Evolutionary conservation across 1,140 invertebrate species (phyloP).

Genomic region (Papilio polytes): DNA sequence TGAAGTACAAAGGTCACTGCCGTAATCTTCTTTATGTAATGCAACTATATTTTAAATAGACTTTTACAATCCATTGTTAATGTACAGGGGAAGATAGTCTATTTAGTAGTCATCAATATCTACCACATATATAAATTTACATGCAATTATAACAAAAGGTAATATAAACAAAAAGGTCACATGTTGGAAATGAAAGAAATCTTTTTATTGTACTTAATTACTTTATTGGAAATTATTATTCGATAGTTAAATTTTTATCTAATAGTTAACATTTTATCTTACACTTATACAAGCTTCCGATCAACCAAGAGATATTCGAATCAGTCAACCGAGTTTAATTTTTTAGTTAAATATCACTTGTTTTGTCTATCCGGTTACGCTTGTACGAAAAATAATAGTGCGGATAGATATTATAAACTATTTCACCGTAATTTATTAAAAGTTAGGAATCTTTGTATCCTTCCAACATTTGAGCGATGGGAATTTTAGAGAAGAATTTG

Average conservation of each 20-base stretch:
- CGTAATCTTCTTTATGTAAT: too few species aligned
- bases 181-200: too few species aligned
- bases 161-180: too few species aligned
- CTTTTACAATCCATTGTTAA: too few species aligned
- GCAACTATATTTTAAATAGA: too few species aligned
- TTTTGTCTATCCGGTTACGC: not conserved
- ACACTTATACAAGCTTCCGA: not conserved
- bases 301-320: not conserved
- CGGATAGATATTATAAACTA: constrained; percentile 7
- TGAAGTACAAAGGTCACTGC: too few species aligned
- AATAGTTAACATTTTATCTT: not conserved
- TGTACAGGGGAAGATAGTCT: too few species aligned
- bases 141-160: too few species aligned
- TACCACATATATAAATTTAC: too few species aligned
- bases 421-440: constrained; percentile 14
- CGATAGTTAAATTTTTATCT: not conserved
- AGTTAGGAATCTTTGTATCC: constrained; percentile 53
- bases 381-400: not conserved
- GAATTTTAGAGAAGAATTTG: constrained; percentile 76
- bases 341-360: not conserved
- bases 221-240: too few species aligned
- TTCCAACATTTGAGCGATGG: constrained; percentile 60
- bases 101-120: too few species aligned
- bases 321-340: not conserved
- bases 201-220: too few species aligned